A percentile compares a stretch with the other conserved stretches of the same genome.
Evolutionary conservation across 2,113 vertebrate genomes (phyloP).

Genomic region (Apteryx mantelli): DNA sequence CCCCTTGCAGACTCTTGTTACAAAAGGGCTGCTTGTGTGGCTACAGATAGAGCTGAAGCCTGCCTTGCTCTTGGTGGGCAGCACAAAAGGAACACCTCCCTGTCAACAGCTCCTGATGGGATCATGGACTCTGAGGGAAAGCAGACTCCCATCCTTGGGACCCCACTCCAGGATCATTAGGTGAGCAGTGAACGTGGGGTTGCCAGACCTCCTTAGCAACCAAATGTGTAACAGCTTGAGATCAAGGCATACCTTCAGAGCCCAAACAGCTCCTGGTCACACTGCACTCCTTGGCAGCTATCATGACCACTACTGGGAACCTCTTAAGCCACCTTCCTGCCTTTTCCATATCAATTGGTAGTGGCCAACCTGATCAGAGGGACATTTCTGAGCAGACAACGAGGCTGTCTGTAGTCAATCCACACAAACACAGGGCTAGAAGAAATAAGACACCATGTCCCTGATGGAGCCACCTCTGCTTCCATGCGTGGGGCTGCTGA

Average conservation of each 20-base stretch:
- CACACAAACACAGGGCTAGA: neutral
- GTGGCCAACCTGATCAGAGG: neutral
- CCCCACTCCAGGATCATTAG: neutral
- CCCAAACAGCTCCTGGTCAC: neutral
- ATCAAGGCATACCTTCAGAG: neutral
- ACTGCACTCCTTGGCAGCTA: neutral
- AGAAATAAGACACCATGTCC: neutral
- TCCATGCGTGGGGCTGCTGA: neutral
- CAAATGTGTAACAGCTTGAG: neutral
- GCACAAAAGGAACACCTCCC: rapidly evolving
- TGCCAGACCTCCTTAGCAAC: neutral
- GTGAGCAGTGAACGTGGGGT: neutral
- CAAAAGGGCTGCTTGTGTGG: neutral
- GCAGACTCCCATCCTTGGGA: neutral
- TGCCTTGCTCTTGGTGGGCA: neutral
- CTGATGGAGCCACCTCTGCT: neutral
- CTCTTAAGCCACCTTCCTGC: neutral
- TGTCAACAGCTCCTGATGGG: neutral
- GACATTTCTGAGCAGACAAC: neutral
- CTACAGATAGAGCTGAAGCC: neutral
- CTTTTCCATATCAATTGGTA: neutral
- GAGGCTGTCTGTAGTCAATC: neutral
- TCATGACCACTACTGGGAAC: neutral
- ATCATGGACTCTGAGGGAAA: neutral
- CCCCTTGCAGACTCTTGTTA: neutral